Evolutionary conservation across 2,113 vertebrate genomes (phyloP).

Genomic region (Geothlypis trichas): DNA sequence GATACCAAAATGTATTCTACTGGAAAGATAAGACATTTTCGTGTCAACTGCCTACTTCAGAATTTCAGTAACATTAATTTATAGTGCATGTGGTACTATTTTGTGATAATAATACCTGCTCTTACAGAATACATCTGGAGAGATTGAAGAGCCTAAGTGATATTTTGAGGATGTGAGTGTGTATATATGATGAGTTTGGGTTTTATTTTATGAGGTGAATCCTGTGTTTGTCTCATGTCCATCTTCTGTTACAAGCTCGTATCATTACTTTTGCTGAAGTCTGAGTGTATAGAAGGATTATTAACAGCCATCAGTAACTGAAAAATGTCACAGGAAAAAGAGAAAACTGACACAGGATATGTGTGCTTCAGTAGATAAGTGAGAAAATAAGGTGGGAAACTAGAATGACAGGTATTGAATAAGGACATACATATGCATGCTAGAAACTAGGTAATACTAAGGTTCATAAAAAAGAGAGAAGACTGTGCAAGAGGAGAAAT

Average conservation of each 20-base stretch:
- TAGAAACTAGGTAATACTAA: neutral
- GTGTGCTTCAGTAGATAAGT: neutral
- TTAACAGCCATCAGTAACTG: neutral
- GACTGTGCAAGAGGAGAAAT: neutral
- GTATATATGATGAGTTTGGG: neutral
- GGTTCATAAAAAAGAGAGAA: neutral
- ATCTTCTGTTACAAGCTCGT: neutral
- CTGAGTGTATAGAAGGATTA: neutral
- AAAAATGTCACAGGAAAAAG: neutral
- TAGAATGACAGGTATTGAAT: neutral
- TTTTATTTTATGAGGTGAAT: neutral
- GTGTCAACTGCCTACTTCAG: neutral
- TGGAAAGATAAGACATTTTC: neutral
- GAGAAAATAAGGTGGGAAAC: neutral
- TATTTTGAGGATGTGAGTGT: neutral
- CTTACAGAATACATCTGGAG: neutral
- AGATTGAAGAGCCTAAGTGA: neutral
- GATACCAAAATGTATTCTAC: neutral
- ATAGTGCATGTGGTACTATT: neutral
- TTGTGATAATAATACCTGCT: neutral
- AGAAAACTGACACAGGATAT: neutral
- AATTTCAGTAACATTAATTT: neutral
- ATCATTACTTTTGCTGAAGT: neutral
- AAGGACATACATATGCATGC: neutral
- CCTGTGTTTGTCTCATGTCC: neutral